Conservation (phyloP, 1,140 invertebrate genomes). For the Saccostrea echinata region DNA sequence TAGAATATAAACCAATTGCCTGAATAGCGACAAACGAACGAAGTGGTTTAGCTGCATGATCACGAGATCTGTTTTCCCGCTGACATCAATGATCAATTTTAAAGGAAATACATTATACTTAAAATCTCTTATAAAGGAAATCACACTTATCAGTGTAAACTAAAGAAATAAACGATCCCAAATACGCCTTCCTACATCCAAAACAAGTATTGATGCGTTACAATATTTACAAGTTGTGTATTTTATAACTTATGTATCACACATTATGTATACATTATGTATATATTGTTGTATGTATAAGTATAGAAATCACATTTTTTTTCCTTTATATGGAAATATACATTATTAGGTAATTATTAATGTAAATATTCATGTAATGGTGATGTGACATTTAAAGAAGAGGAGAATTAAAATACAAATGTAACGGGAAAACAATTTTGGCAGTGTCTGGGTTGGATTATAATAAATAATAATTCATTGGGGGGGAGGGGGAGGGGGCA, state of each 20-base stretch:
- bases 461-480: too few species aligned
- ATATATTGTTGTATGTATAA: too few species aligned
- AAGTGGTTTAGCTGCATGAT: background rate
- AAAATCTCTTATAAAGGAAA: constrained; percentile 16
- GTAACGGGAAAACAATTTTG: too few species aligned
- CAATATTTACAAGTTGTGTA: background rate
- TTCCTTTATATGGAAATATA: too few species aligned
- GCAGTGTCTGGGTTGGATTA: too few species aligned
- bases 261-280: background rate
- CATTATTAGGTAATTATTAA: too few species aligned
- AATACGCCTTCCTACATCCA: background rate
- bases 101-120: constrained; percentile 15
- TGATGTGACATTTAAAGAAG: too few species aligned
- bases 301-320: too few species aligned
- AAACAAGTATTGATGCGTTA: background rate
- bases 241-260: background rate
- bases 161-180: constrained; percentile 12
- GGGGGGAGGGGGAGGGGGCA: too few species aligned
- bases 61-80: background rate
- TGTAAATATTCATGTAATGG: too few species aligned
- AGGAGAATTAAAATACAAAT: too few species aligned
- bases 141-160: constrained; percentile 13
- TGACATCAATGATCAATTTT: constrained; percentile 1
- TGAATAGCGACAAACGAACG: background rate
- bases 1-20: background rate